Percentiles rank a stretch among this genome's conserved stretches.
phyloP scores from a whole-genome alignment of 2,797 vertebrate genomes.

The Pyrocephalus nanus region DNA sequence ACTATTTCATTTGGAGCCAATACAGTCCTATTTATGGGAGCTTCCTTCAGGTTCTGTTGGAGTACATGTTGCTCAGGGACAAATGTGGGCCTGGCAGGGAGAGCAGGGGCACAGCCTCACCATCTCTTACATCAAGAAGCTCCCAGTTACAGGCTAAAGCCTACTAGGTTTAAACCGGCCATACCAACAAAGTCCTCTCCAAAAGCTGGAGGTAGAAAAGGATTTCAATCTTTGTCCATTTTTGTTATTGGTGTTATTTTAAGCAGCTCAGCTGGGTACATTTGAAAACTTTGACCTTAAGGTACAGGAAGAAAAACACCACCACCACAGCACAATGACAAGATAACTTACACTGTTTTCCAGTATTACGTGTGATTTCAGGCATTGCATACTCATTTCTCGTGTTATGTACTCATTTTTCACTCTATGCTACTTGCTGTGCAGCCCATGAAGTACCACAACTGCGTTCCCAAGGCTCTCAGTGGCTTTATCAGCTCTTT shows the following conservation, averaged over 20 bases:
- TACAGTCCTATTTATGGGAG: neutral
- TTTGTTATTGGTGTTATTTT: neutral
- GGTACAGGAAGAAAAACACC: neutral
- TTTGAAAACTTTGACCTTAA: neutral
- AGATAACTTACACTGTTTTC: neutral
- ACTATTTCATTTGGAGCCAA: neutral
- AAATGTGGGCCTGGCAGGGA: neutral
- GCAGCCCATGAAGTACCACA: neutral
- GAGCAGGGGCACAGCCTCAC: neutral
- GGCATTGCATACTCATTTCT: neutral
- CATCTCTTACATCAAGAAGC: neutral
- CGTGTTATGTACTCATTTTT: neutral
- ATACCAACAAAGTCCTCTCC: neutral
- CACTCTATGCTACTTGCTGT: neutral
- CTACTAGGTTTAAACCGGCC: neutral
- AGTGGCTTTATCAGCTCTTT: neutral
- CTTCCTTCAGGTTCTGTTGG: neutral
- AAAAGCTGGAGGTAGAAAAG: neutral
- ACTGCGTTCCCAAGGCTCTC: neutral
- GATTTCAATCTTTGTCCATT: neutral
- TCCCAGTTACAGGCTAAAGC: neutral
- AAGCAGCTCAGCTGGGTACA: neutral
- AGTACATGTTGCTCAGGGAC: neutral
- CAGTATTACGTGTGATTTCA: neutral
- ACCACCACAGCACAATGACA: neutral